Base-by-base conservation (phyloP, 2,888 invertebrate species). In the Eupithecia dodoneata region DNA sequence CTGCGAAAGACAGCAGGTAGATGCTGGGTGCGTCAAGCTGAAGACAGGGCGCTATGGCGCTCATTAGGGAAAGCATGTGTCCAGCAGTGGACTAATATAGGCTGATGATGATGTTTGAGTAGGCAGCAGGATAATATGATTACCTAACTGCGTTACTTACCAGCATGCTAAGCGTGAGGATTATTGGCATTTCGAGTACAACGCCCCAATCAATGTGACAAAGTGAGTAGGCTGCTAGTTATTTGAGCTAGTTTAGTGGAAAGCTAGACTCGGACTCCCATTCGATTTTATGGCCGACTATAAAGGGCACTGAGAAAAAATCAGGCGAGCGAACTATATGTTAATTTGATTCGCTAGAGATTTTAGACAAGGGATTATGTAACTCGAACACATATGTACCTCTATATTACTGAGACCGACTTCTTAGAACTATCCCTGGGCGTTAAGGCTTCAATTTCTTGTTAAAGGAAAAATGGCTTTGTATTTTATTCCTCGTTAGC, bases 211-310 rank as follows among this genome's bases (percentile, higher is more conserved):
- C 55, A 59, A 3, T 41, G 12, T 30, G 13, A 65, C 65, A 41
- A 66, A 77, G 42, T 77, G 52, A n/a, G 15, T 47, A 3, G 71
- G 71, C 73, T 78, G 52, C 41, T 47, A 45, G 18, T 65, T 70
- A 45, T 59, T 4, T 72, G 44, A 74, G 65, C 77, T 73, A 70
- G n/a, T 42, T 41, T 69, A 73, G 72, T 75, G 81, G 84, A 87
- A 87, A 90, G 89, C 86, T 86, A 86, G 74, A 76, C 76, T 86
- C 84, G 88, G 86, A 87, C 89, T 87, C 84, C 85, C 84, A 82
- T 92, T 90, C 84, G 79, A 82, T 91, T 93, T 93, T 93, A 93
- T 91, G 83, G 87, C 83, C 84, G 76, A 80, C 88, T 89, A 90
- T 93, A 91, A 93, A 92, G 83, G 90, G 86, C 85, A 86, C 85